A percentile compares a stretch with the other conserved stretches of the same genome.
These are phyloP conservation scores for Flexamia atlantica DNA, from an alignment of 2,888 invertebrate genomes.

Conservation along the genomic window DNA sequence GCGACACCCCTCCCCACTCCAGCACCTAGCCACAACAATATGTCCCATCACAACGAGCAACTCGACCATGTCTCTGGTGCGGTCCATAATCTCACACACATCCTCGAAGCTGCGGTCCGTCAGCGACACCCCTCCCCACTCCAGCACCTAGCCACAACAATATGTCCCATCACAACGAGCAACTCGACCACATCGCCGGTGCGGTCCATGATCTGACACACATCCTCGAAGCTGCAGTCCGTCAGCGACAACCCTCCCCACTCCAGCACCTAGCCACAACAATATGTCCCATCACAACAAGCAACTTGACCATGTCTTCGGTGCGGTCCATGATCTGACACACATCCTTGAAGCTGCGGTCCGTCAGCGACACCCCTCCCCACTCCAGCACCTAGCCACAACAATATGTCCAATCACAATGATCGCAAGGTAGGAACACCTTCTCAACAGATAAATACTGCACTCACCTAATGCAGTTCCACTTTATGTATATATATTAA, in stretches of 20 bases:
- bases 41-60: conserved; percentile 91
- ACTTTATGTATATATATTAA: too few relatives aligned
- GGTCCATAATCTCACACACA: conserved; percentile 93
- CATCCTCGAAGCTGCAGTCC: conserved; percentile 96
- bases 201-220: conserved; percentile 92
- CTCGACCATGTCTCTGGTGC: conserved; percentile 91
- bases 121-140: conserved; percentile 94
- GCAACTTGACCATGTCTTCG: conserved; percentile 90
- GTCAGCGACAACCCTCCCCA: conserved; percentile 94
- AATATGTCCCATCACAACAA: too few relatives aligned
- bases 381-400: conserved; percentile 95
- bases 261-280: conserved; percentile 92
- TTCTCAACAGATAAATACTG: too few relatives aligned
- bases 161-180: conserved; percentile 90
- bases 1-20: conserved; percentile 93
- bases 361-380: conserved; percentile 92
- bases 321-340: conserved; percentile 93
- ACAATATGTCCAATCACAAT: too few relatives aligned
- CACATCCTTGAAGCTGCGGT: conserved; percentile 96
- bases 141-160: conserved; percentile 92
- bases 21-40: too few relatives aligned
- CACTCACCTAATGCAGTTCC: too few relatives aligned
- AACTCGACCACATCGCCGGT: conserved; percentile 92
- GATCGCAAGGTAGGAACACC: too few relatives aligned
- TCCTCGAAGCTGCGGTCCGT: conserved; percentile 96